phyloP scores from a whole-genome alignment of 1,140 invertebrate species.

The Eupristina koningsbergeri region DNA sequence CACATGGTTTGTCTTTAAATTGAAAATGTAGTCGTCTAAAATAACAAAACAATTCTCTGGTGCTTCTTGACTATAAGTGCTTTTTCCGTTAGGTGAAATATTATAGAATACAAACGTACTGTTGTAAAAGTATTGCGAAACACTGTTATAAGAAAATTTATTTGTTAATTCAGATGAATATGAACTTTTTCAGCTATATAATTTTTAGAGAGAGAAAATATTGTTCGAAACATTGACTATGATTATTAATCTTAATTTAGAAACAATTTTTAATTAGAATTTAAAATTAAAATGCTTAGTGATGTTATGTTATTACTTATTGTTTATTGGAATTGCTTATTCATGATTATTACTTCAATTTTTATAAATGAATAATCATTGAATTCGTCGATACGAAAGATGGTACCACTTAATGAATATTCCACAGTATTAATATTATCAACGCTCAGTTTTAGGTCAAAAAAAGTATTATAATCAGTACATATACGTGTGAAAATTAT shows the following conservation, averaged over 20 bases:
- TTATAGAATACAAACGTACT: neutral
- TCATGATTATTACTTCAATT: neutral
- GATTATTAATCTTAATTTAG: neutral
- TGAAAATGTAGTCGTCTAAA: neutral
- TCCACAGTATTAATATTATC: neutral
- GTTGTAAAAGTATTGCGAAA: neutral
- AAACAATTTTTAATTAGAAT: neutral
- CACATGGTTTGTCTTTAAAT: neutral
- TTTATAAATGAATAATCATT: neutral
- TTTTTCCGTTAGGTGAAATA: neutral
- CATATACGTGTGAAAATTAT: neutral
- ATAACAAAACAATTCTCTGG: neutral
- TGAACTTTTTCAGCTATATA: neutral
- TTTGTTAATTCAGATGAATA: too few species aligned
- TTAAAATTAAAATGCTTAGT: neutral
- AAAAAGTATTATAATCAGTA: neutral
- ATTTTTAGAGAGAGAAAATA: neutral
- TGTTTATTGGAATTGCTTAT: neutral
- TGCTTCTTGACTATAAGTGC: neutral
- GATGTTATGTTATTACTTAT: too few species aligned
- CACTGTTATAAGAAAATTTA: neutral
- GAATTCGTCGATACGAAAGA: neutral
- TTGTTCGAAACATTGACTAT: neutral
- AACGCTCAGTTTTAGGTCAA: too few species aligned
- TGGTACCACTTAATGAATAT: neutral